Conservation (phyloP, 2,113 vertebrate species). For the Uria aalge region DNA sequence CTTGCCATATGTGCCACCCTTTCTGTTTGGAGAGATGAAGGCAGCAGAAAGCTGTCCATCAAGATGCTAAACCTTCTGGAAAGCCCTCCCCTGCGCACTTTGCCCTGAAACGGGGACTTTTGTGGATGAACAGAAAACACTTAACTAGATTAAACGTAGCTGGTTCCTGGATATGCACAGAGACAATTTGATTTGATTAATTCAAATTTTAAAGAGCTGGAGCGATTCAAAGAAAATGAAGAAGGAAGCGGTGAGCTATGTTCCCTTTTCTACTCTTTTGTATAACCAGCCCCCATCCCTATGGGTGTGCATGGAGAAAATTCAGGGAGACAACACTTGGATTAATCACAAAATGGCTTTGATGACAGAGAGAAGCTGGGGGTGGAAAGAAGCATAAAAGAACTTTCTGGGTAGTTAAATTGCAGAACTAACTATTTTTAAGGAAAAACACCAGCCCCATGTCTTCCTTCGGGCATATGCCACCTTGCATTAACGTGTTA, state of each 20-base stretch:
- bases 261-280: not conserved
- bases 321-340: not conserved
- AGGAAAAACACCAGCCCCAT: not conserved
- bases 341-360: conserved; percentile 6
- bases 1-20: conserved; percentile 38
- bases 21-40: conserved; percentile 49
- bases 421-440: not conserved
- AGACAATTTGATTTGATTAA: conserved; percentile 8
- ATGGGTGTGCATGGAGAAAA: not conserved
- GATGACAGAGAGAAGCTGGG: conserved; percentile 24
- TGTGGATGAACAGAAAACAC: conserved; percentile 30
- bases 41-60: conserved; percentile 60
- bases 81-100: conserved; percentile 21
- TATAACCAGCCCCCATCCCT: not conserved
- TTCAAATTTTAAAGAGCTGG: conserved; percentile 4
- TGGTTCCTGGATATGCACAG: not conserved
- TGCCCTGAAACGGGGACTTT: not conserved
- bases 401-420: not conserved
- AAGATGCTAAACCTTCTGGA: conserved; percentile 64
- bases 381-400: conserved; percentile 20
- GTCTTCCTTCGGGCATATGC: not conserved
- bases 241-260: not conserved
- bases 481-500: not conserved
- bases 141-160: conserved; percentile 43
- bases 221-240: not conserved